Evolutionary conservation across 2,113 vertebrate genomes (phyloP).

Genomic region (Charadrius vociferus): DNA sequence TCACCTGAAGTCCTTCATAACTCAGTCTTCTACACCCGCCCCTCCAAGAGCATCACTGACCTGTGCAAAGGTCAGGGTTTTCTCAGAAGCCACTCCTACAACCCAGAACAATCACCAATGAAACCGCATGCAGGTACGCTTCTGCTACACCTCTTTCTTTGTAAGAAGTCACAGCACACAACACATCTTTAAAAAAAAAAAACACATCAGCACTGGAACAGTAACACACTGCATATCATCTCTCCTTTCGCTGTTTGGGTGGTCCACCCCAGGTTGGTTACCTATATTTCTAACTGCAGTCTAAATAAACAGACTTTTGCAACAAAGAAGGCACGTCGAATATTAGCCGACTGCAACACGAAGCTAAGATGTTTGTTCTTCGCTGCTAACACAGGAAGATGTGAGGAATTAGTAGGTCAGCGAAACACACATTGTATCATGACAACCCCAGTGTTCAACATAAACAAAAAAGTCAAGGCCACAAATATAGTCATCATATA

Average conservation of each 20-base stretch:
- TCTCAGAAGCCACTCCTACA: not conserved
- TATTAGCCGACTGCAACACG: rapidly evolving
- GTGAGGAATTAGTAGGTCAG: not conserved
- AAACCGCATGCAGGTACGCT: not conserved
- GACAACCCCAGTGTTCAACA: not conserved
- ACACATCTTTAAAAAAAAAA: not conserved
- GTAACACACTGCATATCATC: rapidly evolving
- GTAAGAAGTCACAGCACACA: not conserved
- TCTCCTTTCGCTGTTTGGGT: rapidly evolving
- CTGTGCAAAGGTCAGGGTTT: not conserved
- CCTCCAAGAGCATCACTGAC: not conserved
- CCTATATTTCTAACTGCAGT: not conserved
- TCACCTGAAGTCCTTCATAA: not conserved
- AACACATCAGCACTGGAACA: too few relatives aligned
- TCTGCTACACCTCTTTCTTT: not conserved
- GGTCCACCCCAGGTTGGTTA: not conserved
- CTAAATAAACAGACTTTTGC: not conserved
- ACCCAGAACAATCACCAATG: rapidly evolving
- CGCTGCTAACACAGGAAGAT: rapidly evolving
- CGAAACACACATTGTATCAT: not conserved
- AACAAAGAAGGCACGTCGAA: rapidly evolving
- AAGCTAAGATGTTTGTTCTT: not conserved
- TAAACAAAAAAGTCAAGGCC: not conserved
- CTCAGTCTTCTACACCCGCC: not conserved
- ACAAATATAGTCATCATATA: not conserved